A percentile compares a stretch with the other conserved stretches of the same genome.
Evolutionary conservation across 92 coral and sea anemone species (phyloP).

Genomic region (Porites cylindrica): DNA sequence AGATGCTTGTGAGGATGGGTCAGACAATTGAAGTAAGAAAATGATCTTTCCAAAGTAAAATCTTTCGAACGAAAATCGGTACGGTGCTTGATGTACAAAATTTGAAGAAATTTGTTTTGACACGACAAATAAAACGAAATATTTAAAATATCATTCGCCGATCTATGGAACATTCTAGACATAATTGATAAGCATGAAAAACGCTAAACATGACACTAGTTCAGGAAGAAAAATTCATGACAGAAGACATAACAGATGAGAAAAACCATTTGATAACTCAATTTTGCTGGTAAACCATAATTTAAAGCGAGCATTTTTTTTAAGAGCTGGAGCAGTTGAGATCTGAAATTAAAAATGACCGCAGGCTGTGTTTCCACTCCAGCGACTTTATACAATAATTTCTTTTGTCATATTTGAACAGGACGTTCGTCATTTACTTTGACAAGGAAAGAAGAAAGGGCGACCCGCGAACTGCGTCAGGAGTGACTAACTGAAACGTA

Average conservation of each 20-base stretch:
- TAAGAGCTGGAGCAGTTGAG: background rate
- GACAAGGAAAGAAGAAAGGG: background rate
- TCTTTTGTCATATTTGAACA: background rate
- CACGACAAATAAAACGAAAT: background rate
- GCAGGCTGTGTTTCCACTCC: constrained; percentile 13
- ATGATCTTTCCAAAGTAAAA: background rate
- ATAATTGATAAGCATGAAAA: constrained; percentile 31
- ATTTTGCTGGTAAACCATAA: background rate
- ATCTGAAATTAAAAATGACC: background rate
- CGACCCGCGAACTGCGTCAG: constrained; percentile 17
- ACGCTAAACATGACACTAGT: constrained; percentile 33
- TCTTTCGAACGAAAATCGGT: background rate
- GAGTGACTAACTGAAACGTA: constrained; percentile 5
- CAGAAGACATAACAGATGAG: background rate
- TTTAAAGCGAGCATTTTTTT: background rate
- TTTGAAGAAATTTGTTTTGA: constrained; percentile 5
- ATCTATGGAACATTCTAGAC: constrained; percentile 36
- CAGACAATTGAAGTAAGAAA: background rate
- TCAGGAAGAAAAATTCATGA: background rate
- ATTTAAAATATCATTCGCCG: background rate
- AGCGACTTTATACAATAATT: background rate
- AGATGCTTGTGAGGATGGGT: background rate
- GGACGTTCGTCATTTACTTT: background rate
- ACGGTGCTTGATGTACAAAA: background rate
- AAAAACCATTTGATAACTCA: background rate